Evolutionary conservation across 1,140 invertebrate genomes (phyloP), one percentile per base, ranked within the genome.

Genomic region (Odontomachus brunneus): DNA sequence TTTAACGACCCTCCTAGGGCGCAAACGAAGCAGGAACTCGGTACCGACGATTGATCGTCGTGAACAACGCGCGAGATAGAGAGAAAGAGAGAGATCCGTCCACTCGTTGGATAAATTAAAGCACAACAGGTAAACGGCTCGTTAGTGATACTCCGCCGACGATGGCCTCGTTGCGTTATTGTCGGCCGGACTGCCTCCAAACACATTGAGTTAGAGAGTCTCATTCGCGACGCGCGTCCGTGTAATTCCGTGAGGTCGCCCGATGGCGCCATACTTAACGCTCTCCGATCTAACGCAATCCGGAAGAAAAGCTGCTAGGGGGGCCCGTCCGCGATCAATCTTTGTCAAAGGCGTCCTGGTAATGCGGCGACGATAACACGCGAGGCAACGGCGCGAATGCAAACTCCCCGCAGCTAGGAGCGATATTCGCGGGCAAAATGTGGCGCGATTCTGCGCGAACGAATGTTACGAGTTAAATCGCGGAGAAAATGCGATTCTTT

Each of bases 51-150:
- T 86, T 85, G 84, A 86, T 86, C 84, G 51, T 82, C 67, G 55
- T 81, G 71, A 60, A 29, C 65, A 38, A 15, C 65, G 60, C 29
- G 29, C 2, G 29, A 33, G 5, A 33, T 2, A 33, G 29, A 33
- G 5, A 33, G 29, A 33, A 33, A 3, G 29, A 2, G 29, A 57
- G 67, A 53, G 49, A 53, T 65, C 60, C n/a, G n/a, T n/a, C n/a
- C n/a, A n/a, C n/a, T n/a, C 51, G 60, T 73, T 66, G 84, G 83
- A 85, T 51, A 86, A 86, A 86, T 86, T 85, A 85, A 86, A 44
- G 83, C 67, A 65, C 82, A 82, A 82, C 83, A 65, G 75, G 67
- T 85, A 85, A 86, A 86, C 75, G 67, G 83, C 62, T 86, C 84
- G 67, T 86, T 86, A 86, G 85, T 33, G 73, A 73, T 59, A 57